Base-by-base conservation (phyloP, 1,140 invertebrate species). In the Homarus americanus region DNA sequence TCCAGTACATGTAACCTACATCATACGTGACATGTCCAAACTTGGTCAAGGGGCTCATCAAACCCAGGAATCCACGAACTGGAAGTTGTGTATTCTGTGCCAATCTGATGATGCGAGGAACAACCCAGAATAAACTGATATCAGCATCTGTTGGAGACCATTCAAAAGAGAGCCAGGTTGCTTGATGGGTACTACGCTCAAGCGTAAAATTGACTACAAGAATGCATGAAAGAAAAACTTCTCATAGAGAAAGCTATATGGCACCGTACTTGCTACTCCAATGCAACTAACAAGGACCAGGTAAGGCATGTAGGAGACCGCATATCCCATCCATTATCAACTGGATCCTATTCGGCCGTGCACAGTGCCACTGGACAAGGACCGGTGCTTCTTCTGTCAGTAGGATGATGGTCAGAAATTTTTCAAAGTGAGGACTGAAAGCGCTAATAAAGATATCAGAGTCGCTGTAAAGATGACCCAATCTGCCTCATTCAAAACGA, bases 361-460 rank as follows among this genome's bases (percentile, higher is more conserved):
- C 10, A 63, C 10, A 34, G 32, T n/a, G n/a, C n/a, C n/a, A n/a
- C n/a, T n/a, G n/a, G n/a, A n/a, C n/a, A n/a, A n/a, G n/a, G n/a
- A n/a, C 32, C 75, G n/a, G 32, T 63, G 82, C 58, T 32, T 63
- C 49, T 63, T 34, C 32, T 66, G 12, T 34, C 49, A 72, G 28
- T 15, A 75, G 17, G 58, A 78, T 34, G 49, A 78, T 84, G 58
- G 34, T 80, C 9, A 76, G 34, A 20, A 84, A 40, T 15, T 84
- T 7, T 84, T 82, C 53, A 80, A 78, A 24, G 82, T 84, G 20
- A 84, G 49, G 34, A 76, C 20, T 82, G 82, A 10, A 24, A 84
- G 76, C 38, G 66, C 82, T 84, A 49, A 49, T 9, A 10, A 24
- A 72, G 41, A 12, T 20, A 10, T 32, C 12, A 9, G 38, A 84